Conservation (phyloP, 2,888 invertebrate species). For the Hypolimnas misippus region DNA sequence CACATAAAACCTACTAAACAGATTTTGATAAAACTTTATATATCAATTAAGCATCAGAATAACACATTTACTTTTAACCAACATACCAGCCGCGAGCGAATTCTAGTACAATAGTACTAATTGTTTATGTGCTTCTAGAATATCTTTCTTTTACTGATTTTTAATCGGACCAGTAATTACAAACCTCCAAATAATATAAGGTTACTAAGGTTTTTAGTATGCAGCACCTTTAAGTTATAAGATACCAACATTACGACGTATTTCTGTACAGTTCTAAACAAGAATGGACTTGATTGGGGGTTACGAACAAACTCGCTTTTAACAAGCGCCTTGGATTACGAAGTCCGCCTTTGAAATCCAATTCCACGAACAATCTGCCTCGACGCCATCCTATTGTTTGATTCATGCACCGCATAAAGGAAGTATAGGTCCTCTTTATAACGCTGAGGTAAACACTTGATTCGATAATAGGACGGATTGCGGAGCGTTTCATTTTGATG, state of each 20-base stretch:
- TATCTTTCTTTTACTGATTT: too few species aligned
- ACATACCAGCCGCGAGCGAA: too few species aligned
- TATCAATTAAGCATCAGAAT: too few species aligned
- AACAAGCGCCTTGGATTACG: slow-evolving; percentile 42
- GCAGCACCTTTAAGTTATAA: neutral
- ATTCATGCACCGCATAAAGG: slow-evolving; percentile 29
- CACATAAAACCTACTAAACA: too few species aligned
- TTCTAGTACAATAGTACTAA: too few species aligned
- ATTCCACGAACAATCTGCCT: slow-evolving; percentile 39
- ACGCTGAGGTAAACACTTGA: slow-evolving; percentile 17
- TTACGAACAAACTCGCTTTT: slow-evolving; percentile 33
- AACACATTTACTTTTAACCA: too few species aligned
- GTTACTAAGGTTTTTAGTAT: too few species aligned
- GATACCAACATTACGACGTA: neutral
- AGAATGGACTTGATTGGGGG: slow-evolving; percentile 31
- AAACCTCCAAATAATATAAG: too few species aligned
- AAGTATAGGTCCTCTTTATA: slow-evolving; percentile 13
- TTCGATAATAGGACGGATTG: neutral
- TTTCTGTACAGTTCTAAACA: slow-evolving; percentile 25
- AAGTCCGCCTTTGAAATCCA: slow-evolving; percentile 42
- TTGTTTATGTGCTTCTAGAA: too few species aligned
- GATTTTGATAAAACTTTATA: too few species aligned
- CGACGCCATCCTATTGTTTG: slow-evolving; percentile 29
- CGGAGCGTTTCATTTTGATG: neutral
- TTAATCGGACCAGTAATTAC: too few species aligned